phyloP scores from a whole-genome alignment of 1,140 invertebrate species.

The Leptoteleia sp. region DNA sequence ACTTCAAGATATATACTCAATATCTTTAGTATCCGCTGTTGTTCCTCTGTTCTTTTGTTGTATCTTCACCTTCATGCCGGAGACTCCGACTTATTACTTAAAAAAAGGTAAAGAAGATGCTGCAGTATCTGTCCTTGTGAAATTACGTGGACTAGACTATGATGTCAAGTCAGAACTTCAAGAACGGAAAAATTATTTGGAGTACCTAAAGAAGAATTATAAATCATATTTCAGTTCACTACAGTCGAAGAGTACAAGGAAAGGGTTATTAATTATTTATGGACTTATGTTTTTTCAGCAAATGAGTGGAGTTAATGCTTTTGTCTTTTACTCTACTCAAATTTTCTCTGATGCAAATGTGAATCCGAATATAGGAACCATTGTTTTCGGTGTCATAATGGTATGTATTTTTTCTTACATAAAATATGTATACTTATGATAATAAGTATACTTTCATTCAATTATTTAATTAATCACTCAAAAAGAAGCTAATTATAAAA shows the following conservation, averaged over 20 bases:
- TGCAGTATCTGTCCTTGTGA: conserved; percentile 84
- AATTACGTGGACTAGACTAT: conserved; percentile 85
- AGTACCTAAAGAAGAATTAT: conserved; percentile 74
- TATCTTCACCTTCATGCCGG: conserved; percentile 89
- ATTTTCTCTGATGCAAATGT: conserved; percentile 14
- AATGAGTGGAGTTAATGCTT: conserved; percentile 27
- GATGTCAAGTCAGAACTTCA: conserved; percentile 85
- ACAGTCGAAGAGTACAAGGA: conserved; percentile 82
- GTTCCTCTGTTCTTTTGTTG: conserved; percentile 85
- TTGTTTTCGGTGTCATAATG: conserved; percentile 6
- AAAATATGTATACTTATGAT: no score
- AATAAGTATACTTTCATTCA: no score
- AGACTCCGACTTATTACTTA: conserved; percentile 84
- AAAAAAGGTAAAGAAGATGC: conserved; percentile 83
- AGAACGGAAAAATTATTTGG: conserved; percentile 82
- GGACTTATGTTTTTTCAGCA: conserved; percentile 87
- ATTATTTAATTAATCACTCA: no score
- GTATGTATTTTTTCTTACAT: no score
- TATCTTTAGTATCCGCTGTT: conserved; percentile 85
- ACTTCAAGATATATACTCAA: conserved; percentile 81
- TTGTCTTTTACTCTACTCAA: conserved; percentile 22
- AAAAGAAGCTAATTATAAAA: no score
- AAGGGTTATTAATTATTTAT: conserved; percentile 87
- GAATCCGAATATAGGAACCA: neutral
- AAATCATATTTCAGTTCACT: conserved; percentile 77